Evolutionary conservation across 92 coral and sea anemone species (phyloP).

Genomic region (Parazoanthus atlanticus): DNA sequence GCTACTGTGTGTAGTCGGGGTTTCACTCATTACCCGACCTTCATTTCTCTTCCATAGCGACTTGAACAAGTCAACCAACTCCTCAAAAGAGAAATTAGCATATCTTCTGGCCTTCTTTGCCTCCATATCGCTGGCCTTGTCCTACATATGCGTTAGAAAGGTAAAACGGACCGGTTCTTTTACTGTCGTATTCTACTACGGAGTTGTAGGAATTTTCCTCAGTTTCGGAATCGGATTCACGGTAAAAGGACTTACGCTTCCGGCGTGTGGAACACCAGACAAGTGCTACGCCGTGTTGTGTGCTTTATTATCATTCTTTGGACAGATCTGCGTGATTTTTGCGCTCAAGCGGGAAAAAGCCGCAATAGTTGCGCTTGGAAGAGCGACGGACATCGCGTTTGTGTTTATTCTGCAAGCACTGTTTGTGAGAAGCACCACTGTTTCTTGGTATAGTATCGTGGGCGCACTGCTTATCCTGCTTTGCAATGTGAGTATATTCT

Average conservation of each 20-base stretch:
- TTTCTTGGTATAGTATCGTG: conserved; percentile 56
- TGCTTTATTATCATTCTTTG: conserved; percentile 51
- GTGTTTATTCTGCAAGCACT: conserved; percentile 66
- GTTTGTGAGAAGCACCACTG: conserved; percentile 48
- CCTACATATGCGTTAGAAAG: conserved; percentile 51
- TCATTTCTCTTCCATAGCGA: conserved; percentile 54
- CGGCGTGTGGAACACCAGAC: conserved; percentile 53
- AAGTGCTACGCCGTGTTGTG: conserved; percentile 26
- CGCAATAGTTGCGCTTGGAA: conserved; percentile 58
- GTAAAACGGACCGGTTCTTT: conserved; percentile 44
- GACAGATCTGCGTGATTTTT: conserved; percentile 51
- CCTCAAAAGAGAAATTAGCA: conserved; percentile 41
- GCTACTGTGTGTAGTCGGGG: conserved; percentile 64
- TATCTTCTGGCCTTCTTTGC: conserved; percentile 49
- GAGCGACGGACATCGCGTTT: conserved; percentile 68
- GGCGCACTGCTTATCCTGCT: conserved; percentile 69
- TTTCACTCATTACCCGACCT: conserved; percentile 69
- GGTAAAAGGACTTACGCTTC: conserved; percentile 49
- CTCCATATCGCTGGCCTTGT: conserved; percentile 45
- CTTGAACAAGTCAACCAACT: neutral
- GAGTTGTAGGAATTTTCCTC: conserved; percentile 50
- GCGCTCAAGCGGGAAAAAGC: conserved; percentile 69
- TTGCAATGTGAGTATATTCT: conserved; percentile 63
- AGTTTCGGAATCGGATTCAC: conserved; percentile 30
- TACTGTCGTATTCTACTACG: conserved; percentile 64